Base-by-base conservation (phyloP, 1,140 invertebrate genomes). In the Papilio dardanus region DNA sequence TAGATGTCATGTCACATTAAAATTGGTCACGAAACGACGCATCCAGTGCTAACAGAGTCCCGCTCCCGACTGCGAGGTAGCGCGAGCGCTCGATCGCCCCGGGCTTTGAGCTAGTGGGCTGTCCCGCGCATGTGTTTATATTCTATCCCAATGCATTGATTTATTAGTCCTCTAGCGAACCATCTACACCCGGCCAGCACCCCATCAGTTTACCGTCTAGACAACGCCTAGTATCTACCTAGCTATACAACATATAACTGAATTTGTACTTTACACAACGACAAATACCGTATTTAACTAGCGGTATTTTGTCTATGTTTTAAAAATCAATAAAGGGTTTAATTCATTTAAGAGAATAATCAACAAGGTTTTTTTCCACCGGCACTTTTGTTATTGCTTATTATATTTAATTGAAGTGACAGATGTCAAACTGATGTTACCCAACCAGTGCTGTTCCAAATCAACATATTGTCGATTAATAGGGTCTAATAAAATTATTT, bases 51-150 rank as follows among this genome's bases (percentile, higher is more conserved):
- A 24, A 10, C 54, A 24, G n/a, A 54, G 67, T 16, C 24, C n/a
- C 50, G 42, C 68, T 75, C 62, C 66, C 54, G 40, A 75, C 79
- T 75, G 74, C 24, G 54, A 19, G 54, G 31, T 24, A 35, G 31
- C 65, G 16, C 65, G 19, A 33, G n/a, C 33, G 28, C 71, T 46
- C 42, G 19, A 16, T 28, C 12, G 21, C n/a, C 71, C 16, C 28
- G 28, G 46, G 71, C 7, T 30, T 12, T 12, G 3, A 37, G 46
- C 68, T 10, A 54, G n/a, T 54, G 68, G 50, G 75, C 74, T 77
- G 74, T 74, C 71, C 40, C 74, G 68, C 65, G 67, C 79, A 80
- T 78, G 74, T 80, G 79, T 54, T 80, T 80, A 71, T 50, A 16
- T 46, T 33, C 24, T n/a, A 69, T 30, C 14, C 33, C 46, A n/a